Base-by-base conservation (phyloP, 2,888 invertebrate species). In the Zeuzera pyrina region DNA sequence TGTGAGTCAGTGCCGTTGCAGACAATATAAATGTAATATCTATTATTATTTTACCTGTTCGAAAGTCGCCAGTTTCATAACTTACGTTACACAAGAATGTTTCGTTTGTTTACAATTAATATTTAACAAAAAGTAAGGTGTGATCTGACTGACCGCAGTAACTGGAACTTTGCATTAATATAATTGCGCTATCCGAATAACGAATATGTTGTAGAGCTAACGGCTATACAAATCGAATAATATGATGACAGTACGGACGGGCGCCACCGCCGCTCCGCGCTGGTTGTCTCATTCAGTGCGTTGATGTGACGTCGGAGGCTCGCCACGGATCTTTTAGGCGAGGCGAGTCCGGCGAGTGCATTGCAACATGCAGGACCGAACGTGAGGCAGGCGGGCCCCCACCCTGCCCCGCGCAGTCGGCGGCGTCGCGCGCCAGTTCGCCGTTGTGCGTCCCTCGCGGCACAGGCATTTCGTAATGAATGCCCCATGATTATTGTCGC, bases 391-490 rank as follows among this genome's bases (percentile, higher is more conserved):
- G 60, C 70, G 64, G 65, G 68, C 68, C 73, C 77, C 77, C 74
- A 66, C 73, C 69, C 67, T 65, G 61, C 62, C 65, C 59, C 70
- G 59, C 64, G 49, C 34, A 42, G 42, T 49, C 51, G 50, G 45
- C 51, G 48, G 54, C 51, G n/a, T 51, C 67, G 63, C 62, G 52
- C 60, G 77, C 73, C 76, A 81, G 78, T 78, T 58, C 57, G 77
- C 63, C 72, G 71, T 67, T 57, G 77, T 65, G 79, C 79, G 79
- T 78, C 73, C 68, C 68, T 72, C 68, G 70, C 64, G 73, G 61
- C 78, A 77, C 77, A 69, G 57, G 70, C 72, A 68, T 10, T 28
- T n/a, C 14, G 28, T 55, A 52, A 67, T 66, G 60, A 54, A 49
- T 52, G 52, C 53, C 48, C 54, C 48, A 44, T 45, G 42, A 42